Evolutionary conservation across 2,888 invertebrate species (phyloP).

Genomic region (Capitulum mitella): DNA sequence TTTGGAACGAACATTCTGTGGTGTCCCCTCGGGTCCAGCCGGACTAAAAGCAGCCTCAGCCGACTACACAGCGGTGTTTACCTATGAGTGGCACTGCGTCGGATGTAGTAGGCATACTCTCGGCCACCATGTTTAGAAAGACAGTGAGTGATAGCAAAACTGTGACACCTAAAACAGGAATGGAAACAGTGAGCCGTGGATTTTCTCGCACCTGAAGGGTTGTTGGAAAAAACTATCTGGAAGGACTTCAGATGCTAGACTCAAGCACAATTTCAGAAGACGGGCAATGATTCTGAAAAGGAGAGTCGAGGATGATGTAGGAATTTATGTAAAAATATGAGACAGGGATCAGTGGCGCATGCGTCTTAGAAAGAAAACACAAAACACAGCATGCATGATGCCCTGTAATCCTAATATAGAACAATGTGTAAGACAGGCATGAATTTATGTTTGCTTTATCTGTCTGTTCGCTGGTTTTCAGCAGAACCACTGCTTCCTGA

Average conservation of each 20-base stretch:
- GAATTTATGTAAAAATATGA: too few relatives aligned
- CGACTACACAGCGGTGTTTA: constrained; percentile 41
- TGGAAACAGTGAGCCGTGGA: not conserved
- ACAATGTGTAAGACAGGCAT: not conserved
- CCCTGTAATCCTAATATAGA: not conserved
- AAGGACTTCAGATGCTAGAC: too few relatives aligned
- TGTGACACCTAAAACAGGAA: constrained; percentile 73
- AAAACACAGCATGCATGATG: not conserved
- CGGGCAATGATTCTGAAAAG: too few relatives aligned
- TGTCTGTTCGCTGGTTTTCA: not conserved
- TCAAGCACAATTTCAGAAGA: too few relatives aligned
- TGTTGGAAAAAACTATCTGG: too few relatives aligned
- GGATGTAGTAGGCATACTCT: constrained; percentile 99
- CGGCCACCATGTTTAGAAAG: constrained; percentile 99
- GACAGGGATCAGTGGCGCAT: not conserved
- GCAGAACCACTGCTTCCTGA: not conserved
- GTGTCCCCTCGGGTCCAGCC: not conserved
- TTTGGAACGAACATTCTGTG: not conserved
- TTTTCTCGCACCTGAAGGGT: too few relatives aligned
- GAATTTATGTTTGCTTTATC: not conserved
- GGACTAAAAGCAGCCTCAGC: not conserved
- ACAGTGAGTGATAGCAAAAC: constrained; percentile 99
- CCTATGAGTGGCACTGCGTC: constrained; percentile 99
- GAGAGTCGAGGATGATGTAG: too few relatives aligned
- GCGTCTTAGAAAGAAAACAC: not conserved